Evolutionary conservation across 2,888 invertebrate species (phyloP).

Genomic region (Agonopterix arenella): DNA sequence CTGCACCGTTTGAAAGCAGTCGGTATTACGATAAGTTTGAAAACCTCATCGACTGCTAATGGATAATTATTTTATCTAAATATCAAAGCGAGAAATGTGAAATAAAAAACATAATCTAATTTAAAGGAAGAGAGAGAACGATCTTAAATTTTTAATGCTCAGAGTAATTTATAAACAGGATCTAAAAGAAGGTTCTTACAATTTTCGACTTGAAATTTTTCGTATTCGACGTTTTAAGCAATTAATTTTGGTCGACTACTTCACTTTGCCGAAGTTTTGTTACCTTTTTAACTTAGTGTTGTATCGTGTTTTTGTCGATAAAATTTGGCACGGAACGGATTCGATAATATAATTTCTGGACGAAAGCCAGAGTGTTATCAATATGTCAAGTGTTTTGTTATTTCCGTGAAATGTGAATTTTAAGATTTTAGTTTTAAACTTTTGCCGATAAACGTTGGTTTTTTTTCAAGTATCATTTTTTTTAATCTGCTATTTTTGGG

Average conservation of each 20-base stretch:
- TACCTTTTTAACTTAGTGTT: slow-evolving; percentile 9
- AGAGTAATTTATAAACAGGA: too few relatives aligned
- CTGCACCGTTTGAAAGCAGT: too few relatives aligned
- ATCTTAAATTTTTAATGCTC: too few relatives aligned
- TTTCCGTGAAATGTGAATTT: not conserved
- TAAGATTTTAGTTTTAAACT: not conserved
- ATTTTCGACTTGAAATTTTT: not conserved
- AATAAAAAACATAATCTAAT: too few relatives aligned
- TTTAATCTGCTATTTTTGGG: too few relatives aligned
- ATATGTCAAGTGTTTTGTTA: not conserved
- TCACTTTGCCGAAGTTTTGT: slow-evolving; percentile 25
- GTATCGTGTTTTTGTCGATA: slow-evolving; percentile 8
- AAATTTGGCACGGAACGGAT: slow-evolving; percentile 2
- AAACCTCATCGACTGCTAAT: too few relatives aligned
- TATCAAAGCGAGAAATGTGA: too few relatives aligned
- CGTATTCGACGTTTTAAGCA: slow-evolving; percentile 23
- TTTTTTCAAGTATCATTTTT: too few relatives aligned
- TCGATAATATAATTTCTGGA: not conserved
- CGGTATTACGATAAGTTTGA: too few relatives aligned
- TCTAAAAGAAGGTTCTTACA: too few relatives aligned
- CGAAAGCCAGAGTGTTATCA: not conserved
- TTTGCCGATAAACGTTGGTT: not conserved
- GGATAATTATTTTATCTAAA: too few relatives aligned
- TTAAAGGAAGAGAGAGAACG: too few relatives aligned
- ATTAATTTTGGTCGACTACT: slow-evolving; percentile 44